Conservation (phyloP, 1,140 invertebrate species). For the Lepidurus couesii region DNA sequence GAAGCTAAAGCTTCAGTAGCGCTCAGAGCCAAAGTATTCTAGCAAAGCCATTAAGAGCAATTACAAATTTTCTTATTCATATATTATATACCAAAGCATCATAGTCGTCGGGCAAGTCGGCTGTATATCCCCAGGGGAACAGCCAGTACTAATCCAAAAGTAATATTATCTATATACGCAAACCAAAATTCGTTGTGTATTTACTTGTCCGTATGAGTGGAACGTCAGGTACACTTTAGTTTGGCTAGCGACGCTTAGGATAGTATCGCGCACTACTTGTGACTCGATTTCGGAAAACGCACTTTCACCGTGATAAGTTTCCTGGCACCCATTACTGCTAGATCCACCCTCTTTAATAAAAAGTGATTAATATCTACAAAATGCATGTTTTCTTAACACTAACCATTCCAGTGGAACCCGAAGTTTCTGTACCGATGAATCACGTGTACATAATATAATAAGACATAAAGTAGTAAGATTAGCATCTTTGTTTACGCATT, state of each 20-base stretch:
- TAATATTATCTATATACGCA: neutral
- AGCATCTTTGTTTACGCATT: neutral
- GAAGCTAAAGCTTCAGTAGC: constrained; percentile 18
- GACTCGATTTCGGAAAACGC: constrained; percentile 64
- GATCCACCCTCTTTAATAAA: constrained; percentile 50
- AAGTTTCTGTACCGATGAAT: constrained; percentile 40
- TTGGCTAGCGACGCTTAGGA: constrained; percentile 43
- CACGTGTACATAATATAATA: too few species aligned
- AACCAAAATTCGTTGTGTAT: constrained; percentile 31
- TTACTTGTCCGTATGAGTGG: constrained; percentile 45
- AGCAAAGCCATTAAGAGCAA: neutral
- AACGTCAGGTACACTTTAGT: constrained; percentile 53
- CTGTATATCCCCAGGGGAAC: constrained; percentile 42
- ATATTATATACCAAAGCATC: constrained; percentile 39
- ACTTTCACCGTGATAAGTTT: constrained; percentile 55
- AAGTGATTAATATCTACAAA: neutral
- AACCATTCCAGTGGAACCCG: constrained; percentile 38
- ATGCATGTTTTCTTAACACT: neutral
- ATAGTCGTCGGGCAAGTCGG: constrained; percentile 40
- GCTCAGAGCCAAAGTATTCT: neutral
- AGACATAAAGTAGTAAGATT: neutral
- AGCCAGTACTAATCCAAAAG: constrained; percentile 33
- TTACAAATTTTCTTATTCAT: neutral
- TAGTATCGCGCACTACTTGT: constrained; percentile 48
- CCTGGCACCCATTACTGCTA: constrained; percentile 51